Conservation (phyloP, 2,113 vertebrate genomes). For the Mobula birostris region DNA sequence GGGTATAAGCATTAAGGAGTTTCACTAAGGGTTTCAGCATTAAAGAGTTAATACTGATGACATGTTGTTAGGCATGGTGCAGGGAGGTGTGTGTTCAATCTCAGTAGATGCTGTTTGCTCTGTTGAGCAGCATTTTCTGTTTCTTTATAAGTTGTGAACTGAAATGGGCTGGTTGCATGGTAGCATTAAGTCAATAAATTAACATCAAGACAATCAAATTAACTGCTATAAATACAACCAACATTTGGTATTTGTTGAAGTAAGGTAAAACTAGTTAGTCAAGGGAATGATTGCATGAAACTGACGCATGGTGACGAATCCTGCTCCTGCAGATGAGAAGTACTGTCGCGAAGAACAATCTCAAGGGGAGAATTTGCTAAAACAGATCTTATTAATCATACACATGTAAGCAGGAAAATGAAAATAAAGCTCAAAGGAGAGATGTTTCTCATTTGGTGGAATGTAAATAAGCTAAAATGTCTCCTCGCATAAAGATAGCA, state of each 20-base stretch:
- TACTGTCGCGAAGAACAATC: conserved; percentile 44
- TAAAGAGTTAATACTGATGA: too few relatives aligned
- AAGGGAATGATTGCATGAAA: conserved; percentile 41
- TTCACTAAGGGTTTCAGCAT: neutral
- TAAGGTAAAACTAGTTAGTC: conserved; percentile 38
- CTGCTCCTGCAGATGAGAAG: conserved; percentile 41
- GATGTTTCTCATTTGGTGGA: conserved; percentile 43
- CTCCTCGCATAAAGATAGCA: conserved; percentile 43
- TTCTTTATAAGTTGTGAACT: too few relatives aligned
- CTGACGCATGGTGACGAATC: conserved; percentile 40
- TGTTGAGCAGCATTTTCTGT: too few relatives aligned
- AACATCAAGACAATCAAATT: conserved; percentile 40
- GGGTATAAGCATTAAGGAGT: too few relatives aligned
- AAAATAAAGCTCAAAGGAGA: conserved; percentile 39
- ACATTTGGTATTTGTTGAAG: conserved; percentile 41
- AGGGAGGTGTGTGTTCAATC: too few relatives aligned
- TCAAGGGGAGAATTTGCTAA: conserved; percentile 44
- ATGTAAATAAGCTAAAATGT: conserved; percentile 41
- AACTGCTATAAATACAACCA: conserved; percentile 39
- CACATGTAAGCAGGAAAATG: conserved; percentile 44
- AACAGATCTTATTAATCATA: conserved; percentile 43
- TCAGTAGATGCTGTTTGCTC: too few relatives aligned
- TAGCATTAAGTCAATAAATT: too few relatives aligned
- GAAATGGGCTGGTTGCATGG: too few relatives aligned
- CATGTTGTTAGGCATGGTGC: too few relatives aligned